Evolutionary conservation across 1,140 invertebrate species (phyloP), one percentile per base, ranked within the genome.

Genomic region (Bemisia tabaci): DNA sequence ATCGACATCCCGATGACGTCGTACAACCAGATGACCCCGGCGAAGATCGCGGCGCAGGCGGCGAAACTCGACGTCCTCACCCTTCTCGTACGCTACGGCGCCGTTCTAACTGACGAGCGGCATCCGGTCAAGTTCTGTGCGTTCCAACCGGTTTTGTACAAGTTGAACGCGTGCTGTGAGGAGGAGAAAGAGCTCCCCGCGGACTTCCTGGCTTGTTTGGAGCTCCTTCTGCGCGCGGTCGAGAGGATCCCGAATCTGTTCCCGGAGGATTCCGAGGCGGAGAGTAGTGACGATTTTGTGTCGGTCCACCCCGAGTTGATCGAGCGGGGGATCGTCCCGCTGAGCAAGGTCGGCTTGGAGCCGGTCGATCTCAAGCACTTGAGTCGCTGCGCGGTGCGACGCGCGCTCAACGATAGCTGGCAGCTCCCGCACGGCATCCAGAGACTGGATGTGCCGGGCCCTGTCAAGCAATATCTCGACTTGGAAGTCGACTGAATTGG

Each of bases 1-100:
- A 85, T 89, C 69, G 89, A 91, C 74, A 83, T 91, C 2, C 87
- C 88, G 17, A 85, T 92, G 75, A 86, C 88, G 73, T 87, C 86
- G 26, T 91, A 88, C 71, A 86, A 86, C 0, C 81, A 81, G 66
- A 80, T 84, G 2, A 81, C 85, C 0, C 85, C 88, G 0, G 75
- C 88, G 1, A 81, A 83, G 70, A 82, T 91, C 1, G 85, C 85
- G 0, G 77, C 88, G 69, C 87, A 90, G 74, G 81, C 88, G 68
- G 85, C 83, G 25, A 74, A 84, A 22, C 82, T 87, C 21, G 88
- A 90, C 75, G 84, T 89, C 70, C 75, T 91, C 11, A 80, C 85
- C 71, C 84, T 90, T 70, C 79, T 92, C 68, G 74, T 91, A 65
- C 78, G 85, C 71, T 87, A 87, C 73, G 87, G 87, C 2, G 87